Conservation (phyloP, 2,888 invertebrate species). For the Molanna angustata region DNA sequence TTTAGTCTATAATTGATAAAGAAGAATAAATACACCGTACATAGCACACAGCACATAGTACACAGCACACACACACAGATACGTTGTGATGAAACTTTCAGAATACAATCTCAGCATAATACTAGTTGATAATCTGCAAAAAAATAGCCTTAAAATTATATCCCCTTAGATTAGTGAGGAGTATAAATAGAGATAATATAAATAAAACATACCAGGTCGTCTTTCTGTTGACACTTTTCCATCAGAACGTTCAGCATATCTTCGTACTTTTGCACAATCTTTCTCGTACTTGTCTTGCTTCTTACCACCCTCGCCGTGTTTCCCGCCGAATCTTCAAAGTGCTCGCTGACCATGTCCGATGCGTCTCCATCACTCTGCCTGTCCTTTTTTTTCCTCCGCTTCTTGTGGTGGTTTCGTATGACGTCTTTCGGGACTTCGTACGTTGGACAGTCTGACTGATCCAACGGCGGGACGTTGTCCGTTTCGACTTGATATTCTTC, state of each 20-base stretch:
- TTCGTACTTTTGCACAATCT: conserved; percentile 28
- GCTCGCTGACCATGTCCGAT: not conserved
- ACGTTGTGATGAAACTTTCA: no score
- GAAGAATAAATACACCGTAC: no score
- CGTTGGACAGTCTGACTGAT: conserved; percentile 23
- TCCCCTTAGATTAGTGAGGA: no score
- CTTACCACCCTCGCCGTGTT: not conserved
- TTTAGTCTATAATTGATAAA: no score
- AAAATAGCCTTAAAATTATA: no score
- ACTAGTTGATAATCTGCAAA: no score
- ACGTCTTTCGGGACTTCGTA: conserved; percentile 29
- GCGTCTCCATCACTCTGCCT: conserved; percentile 2
- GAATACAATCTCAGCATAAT: no score
- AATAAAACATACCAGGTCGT: conserved; percentile 22
- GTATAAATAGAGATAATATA: no score
- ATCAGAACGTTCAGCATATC: conserved; percentile 26
- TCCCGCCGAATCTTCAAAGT: conserved; percentile 9
- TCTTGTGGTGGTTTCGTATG: not conserved
- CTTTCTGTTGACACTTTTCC: conserved; percentile 26
- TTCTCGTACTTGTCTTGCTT: conserved; percentile 16
- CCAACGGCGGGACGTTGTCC: conserved; percentile 5
- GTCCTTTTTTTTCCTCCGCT: not conserved
- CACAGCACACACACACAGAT: no score
- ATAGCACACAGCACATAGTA: no score
- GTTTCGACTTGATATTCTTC: conserved; percentile 22